Conservation (phyloP, 1,140 invertebrate species). For the Saxidomus purpurata region DNA sequence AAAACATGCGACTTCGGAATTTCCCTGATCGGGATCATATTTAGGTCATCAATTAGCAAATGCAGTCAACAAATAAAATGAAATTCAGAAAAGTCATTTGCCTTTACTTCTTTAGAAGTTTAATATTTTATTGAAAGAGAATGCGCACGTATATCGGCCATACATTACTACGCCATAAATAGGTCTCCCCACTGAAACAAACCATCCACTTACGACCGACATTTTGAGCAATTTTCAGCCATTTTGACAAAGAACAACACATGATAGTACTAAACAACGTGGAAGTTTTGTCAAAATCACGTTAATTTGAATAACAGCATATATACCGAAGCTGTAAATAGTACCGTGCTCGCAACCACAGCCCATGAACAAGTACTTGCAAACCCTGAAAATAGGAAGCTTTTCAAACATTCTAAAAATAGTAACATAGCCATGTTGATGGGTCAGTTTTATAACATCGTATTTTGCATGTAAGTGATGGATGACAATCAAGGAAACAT, state of each 20-base stretch:
- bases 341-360: conserved; percentile 51
- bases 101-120: neutral
- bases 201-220: neutral
- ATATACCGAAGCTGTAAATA: conserved; percentile 44
- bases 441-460: conserved; percentile 53
- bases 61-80: neutral
- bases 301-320: neutral
- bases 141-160: conserved; percentile 15
- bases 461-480: neutral
- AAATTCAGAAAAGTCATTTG: neutral
- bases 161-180: conserved; percentile 56
- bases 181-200: conserved; percentile 9
- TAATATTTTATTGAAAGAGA: neutral
- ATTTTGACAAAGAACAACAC: conserved; percentile 44
- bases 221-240: conserved; percentile 56
- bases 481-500: neutral
- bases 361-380: conserved; percentile 72
- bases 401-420: conserved; percentile 60
- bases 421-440: conserved; percentile 69
- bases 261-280: neutral
- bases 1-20: neutral
- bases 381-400: conserved; percentile 64
- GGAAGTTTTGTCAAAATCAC: neutral
- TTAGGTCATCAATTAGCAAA: conserved; percentile 18
- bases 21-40: neutral